Evolutionary conservation across 2,113 vertebrate genomes (phyloP).

Genomic region (Callaeas wilsoni): DNA sequence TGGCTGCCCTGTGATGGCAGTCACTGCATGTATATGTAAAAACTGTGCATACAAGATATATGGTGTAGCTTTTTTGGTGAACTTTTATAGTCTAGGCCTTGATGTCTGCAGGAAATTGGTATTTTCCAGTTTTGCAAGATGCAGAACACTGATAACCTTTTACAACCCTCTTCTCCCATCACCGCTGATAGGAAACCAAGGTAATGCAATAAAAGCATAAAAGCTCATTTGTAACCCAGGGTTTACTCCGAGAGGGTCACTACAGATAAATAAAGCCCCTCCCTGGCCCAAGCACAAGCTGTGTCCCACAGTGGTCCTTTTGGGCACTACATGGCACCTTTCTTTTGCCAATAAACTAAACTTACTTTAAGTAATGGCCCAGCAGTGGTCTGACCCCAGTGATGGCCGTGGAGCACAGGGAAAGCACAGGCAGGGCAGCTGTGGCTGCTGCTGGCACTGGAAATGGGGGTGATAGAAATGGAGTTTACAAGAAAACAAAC

Average conservation of each 20-base stretch:
- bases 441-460: not conserved
- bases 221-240: not conserved
- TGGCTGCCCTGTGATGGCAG: not conserved
- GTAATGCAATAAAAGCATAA: slow-evolving; percentile 35
- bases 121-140: slow-evolving; percentile 37
- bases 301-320: not conserved
- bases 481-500: not conserved
- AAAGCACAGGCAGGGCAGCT: not conserved
- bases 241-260: not conserved
- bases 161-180: not conserved
- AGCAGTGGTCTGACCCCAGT: not conserved
- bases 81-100: not conserved
- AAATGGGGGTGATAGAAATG: not conserved
- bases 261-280: not conserved
- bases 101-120: slow-evolving; percentile 24
- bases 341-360: not conserved
- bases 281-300: not conserved
- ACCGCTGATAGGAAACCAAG: slow-evolving; percentile 16
- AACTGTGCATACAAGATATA: not conserved
- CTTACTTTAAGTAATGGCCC: not conserved
- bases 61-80: not conserved
- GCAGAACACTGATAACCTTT: slow-evolving; percentile 26
- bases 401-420: not conserved
- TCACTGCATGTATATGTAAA: not conserved
- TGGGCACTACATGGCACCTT: not conserved